Base-by-base conservation (phyloP, 2,113 vertebrate species). In the Tragulus kanchil region DNA sequence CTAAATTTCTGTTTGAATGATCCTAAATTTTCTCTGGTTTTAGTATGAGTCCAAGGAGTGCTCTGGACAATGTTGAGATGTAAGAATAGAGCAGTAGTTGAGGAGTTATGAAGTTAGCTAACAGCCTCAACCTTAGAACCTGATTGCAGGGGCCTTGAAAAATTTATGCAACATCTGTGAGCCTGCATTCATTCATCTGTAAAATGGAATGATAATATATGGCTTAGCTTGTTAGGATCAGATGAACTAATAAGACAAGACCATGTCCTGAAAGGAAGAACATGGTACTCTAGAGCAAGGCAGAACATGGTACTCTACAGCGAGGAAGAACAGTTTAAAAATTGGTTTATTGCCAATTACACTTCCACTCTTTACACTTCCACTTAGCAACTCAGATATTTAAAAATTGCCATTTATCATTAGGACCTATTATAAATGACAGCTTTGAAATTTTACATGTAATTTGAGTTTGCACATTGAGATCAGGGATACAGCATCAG, bases 381-480 rank as follows among this genome's bases (percentile, higher is more conserved):
- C 3, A 2, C 8, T 36, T 67, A n/a, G 36, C 16, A 48, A 28
- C 15, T 77, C 26, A 54, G 31, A 77, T 82, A 56, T 19, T 93
- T 86, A 75, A 8, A 45, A 90, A 65, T 56, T 73, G 4, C 26
- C 79, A 71, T 93, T 93, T 93, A 48, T 85, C 42, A 64, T 78
- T 93, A 42, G 75, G 62, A 12, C 77, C 5, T 89, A 19, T 79
- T 85, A 11, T 62, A n/a, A 89, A 56, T 78, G 23, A 67, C 65
- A 13, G 42, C 82, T 81, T 82, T 90, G 48, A 14, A 81, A 95
- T 85, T 93, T 90, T 69, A 77, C 31, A 42, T 73, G 62, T 69
- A 61, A 75, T 92, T 92, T 90, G 19, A 90, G 71, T 77, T 90
- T 82, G 16, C 9, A 69, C 21, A 28, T 64, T 96, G n/a, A 28